A percentile compares a stretch with the other conserved stretches of the same genome.
phyloP scores from a whole-genome alignment of 2,113 vertebrate genomes.

The Oreochromis tanganicae region DNA sequence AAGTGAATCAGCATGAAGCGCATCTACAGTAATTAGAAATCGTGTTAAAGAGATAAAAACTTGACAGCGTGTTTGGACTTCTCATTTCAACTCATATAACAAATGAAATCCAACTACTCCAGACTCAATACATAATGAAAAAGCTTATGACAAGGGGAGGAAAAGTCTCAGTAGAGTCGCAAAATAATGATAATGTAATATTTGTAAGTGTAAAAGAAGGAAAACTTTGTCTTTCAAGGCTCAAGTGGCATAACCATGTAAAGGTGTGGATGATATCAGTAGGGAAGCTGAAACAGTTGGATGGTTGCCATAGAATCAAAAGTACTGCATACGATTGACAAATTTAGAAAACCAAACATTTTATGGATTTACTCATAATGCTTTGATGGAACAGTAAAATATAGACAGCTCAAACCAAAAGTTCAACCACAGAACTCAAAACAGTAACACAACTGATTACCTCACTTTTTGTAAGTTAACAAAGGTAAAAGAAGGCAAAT shows the following conservation, averaged over 20 bases:
- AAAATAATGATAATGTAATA: neutral
- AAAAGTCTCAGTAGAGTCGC: neutral
- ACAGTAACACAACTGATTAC: neutral
- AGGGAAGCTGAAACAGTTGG: neutral
- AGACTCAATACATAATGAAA: neutral
- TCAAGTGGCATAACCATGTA: neutral
- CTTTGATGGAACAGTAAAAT: neutral
- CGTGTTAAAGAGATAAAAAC: neutral
- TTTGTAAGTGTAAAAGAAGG: neutral
- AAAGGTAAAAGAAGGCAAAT: neutral
- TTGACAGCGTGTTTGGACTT: neutral
- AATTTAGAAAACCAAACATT: neutral
- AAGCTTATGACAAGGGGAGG: neutral
- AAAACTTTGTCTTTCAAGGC: neutral
- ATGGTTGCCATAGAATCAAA: neutral
- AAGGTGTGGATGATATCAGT: neutral
- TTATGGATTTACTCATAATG: neutral
- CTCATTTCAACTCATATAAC: neutral
- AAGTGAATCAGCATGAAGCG: neutral
- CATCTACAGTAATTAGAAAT: neutral
- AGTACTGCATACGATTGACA: neutral
- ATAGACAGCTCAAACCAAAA: neutral
- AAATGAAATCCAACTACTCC: neutral
- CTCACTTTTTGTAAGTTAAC: neutral
- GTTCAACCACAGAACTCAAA: neutral